phyloP scores from a whole-genome alignment of 2,113 vertebrate genomes.

The Columbina picui region DNA sequence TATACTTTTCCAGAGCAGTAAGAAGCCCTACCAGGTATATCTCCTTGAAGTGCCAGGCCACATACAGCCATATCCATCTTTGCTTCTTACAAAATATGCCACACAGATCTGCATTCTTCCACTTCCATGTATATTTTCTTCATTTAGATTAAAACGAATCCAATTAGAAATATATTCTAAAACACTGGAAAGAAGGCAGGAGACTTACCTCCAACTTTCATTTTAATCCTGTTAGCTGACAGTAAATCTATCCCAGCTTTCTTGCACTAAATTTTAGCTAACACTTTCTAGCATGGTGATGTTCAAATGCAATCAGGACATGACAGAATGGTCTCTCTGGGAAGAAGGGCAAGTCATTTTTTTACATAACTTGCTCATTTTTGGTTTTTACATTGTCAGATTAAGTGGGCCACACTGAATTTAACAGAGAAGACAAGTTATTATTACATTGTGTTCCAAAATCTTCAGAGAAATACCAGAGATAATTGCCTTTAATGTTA shows the following conservation, averaged over 20 bases:
- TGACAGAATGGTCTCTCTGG: not conserved
- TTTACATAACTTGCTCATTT: not conserved
- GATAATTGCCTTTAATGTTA: constrained; percentile 37
- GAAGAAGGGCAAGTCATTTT: not conserved
- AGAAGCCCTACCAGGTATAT: not conserved
- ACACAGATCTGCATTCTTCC: not conserved
- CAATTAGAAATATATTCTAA: not conserved
- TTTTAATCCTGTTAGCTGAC: not conserved
- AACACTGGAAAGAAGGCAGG: not conserved
- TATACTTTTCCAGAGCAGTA: not conserved
- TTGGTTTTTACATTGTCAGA: not conserved
- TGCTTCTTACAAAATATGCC: not conserved
- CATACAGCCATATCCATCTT: not conserved
- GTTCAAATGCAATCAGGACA: not conserved
- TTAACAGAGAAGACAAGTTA: not conserved
- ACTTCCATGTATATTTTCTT: not conserved
- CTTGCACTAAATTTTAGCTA: not conserved
- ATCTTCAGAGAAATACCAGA: constrained; percentile 46
- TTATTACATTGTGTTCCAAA: constrained; percentile 18
- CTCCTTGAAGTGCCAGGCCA: not conserved
- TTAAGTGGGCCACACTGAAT: not conserved
- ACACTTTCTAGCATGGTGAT: not conserved
- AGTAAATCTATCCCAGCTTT: not conserved
- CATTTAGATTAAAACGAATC: not conserved
- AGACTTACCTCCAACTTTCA: not conserved